phyloP scores from a whole-genome alignment of 2,888 invertebrate species.

The Notodonta ziczac region DNA sequence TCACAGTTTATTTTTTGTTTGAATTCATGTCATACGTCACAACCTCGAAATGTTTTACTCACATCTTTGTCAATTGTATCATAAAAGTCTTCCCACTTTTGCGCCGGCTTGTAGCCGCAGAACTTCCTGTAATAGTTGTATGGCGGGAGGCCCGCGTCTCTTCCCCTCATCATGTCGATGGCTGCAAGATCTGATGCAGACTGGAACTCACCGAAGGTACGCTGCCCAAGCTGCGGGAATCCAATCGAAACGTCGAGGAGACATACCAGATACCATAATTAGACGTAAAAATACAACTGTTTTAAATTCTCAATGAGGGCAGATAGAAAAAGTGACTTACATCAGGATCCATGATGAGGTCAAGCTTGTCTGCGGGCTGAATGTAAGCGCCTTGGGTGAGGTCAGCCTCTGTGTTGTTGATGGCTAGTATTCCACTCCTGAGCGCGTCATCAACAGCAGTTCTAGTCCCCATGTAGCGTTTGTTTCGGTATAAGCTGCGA shows the following conservation, averaged over 20 bases:
- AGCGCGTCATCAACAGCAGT: constrained; percentile 43
- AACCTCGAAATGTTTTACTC: constrained; percentile 8
- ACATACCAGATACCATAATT: no score
- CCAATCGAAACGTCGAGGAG: no score
- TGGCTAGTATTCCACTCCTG: constrained; percentile 46
- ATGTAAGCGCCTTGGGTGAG: constrained; percentile 51
- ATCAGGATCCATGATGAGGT: constrained; percentile 51
- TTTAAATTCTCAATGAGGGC: no score
- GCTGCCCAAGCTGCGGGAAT: constrained; percentile 42
- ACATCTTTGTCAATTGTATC: constrained; percentile 85
- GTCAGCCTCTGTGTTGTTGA: constrained; percentile 54
- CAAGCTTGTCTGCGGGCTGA: constrained; percentile 49
- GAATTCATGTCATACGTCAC: background rate
- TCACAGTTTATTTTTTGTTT: background rate
- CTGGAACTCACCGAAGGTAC: constrained; percentile 34
- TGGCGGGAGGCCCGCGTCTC: constrained; percentile 93
- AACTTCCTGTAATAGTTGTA: constrained; percentile 93
- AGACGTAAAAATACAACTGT: no score
- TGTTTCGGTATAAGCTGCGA: constrained; percentile 47
- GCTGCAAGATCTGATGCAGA: constrained; percentile 44
- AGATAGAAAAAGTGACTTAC: constrained; percentile 30
- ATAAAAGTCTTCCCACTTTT: constrained; percentile 88
- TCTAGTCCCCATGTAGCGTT: constrained; percentile 41
- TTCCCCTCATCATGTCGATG: constrained; percentile 70
- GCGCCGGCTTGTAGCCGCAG: constrained; percentile 89